These are phyloP conservation scores for Labia minor DNA, from an alignment of 2,888 invertebrate species.

Conservation along the genomic window DNA sequence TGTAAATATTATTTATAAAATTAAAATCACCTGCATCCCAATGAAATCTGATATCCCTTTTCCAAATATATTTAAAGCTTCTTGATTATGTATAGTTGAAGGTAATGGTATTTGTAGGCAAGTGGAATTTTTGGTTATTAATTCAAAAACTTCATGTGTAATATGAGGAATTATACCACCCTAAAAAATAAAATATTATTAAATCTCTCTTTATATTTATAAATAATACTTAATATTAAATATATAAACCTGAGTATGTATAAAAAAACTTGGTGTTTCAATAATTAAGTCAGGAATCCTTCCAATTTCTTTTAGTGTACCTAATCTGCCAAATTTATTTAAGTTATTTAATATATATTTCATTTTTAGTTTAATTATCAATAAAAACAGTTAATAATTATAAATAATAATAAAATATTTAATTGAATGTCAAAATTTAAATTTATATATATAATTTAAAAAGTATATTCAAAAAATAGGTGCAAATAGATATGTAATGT, in stretches of 20 bases:
- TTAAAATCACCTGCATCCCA: slow-evolving; percentile 40
- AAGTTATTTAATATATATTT: slow-evolving; percentile 54
- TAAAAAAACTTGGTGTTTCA: slow-evolving; percentile 63
- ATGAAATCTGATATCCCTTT: slow-evolving; percentile 60
- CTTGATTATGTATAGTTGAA: slow-evolving; percentile 53
- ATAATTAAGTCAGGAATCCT: slow-evolving; percentile 45
- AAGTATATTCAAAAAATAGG: no score
- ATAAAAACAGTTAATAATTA: no score
- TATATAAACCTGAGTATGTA: slow-evolving; percentile 58
- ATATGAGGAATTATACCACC: slow-evolving; percentile 75
- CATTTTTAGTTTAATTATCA: slow-evolving; percentile 44
- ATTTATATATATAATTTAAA: no score
- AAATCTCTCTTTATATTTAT: background rate
- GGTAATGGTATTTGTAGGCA: slow-evolving; percentile 62
- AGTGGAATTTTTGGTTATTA: slow-evolving; percentile 48
- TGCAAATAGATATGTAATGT: no score
- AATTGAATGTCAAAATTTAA: no score
- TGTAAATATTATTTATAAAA: background rate
- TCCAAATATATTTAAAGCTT: slow-evolving; percentile 51
- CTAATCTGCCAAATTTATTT: slow-evolving; percentile 54
- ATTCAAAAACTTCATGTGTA: slow-evolving; percentile 60
- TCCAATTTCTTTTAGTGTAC: slow-evolving; percentile 48
- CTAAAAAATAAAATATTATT: slow-evolving; percentile 42
- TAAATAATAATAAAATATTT: no score
- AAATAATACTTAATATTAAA: background rate